Conservation (phyloP, 2,113 vertebrate genomes). For the Psammodynastes pulverulentus region DNA sequence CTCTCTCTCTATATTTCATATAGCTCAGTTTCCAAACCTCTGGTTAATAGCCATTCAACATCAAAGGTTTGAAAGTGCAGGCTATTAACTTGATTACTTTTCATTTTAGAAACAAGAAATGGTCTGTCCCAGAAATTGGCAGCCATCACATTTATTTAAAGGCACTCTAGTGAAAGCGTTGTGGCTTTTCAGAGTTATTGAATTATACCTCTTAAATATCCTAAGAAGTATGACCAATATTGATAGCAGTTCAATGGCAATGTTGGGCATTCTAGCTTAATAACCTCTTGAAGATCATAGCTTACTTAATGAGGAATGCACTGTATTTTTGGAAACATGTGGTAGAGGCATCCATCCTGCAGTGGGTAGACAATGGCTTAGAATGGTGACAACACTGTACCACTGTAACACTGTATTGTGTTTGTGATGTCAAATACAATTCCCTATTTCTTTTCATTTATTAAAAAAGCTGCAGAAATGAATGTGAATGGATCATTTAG, state of each 20-base stretch:
- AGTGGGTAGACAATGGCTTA: background rate
- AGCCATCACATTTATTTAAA: background rate
- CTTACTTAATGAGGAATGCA: background rate
- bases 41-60: background rate
- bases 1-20: background rate
- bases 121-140: background rate
- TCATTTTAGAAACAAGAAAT: background rate
- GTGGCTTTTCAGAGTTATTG: background rate
- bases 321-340: background rate
- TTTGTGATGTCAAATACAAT: background rate
- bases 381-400: background rate
- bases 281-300: background rate
- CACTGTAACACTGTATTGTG: no score
- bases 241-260: background rate
- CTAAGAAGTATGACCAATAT: background rate
- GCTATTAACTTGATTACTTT: background rate
- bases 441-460: background rate
- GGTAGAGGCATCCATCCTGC: background rate
- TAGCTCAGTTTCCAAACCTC: background rate
- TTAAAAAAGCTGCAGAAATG: background rate
- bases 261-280: background rate
- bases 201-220: background rate
- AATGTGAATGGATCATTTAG: background rate
- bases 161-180: background rate
- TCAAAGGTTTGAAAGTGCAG: background rate